Conservation (phyloP, 1,140 invertebrate species). For the Achatina immaculata region DNA sequence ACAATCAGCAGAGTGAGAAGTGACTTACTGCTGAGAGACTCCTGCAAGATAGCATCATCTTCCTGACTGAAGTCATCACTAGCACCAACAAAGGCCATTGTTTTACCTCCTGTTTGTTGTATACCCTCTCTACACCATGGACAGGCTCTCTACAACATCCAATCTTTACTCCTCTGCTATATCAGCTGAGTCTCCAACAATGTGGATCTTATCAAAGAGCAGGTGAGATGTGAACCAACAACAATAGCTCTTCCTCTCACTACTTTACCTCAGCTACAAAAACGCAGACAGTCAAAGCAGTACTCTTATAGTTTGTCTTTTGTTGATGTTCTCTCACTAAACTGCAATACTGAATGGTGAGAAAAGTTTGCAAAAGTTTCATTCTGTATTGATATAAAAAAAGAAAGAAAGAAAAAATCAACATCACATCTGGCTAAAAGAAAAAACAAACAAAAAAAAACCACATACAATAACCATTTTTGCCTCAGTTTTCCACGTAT, state of each 20-base stretch:
- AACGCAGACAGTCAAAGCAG: neutral
- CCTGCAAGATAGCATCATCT: slow-evolving; percentile 63
- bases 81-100: slow-evolving; percentile 58
- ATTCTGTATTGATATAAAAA: too few relatives aligned
- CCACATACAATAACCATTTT: too few relatives aligned
- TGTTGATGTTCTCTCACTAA: too few relatives aligned
- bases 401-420: too few relatives aligned
- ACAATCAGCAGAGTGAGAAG: too few relatives aligned
- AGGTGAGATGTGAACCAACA: neutral
- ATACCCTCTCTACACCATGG: neutral
- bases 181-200: neutral
- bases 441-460: too few relatives aligned
- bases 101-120: neutral
- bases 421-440: too few relatives aligned
- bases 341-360: too few relatives aligned
- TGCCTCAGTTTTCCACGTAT: too few relatives aligned
- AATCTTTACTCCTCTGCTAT: neutral
- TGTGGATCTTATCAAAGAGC: neutral
- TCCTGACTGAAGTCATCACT: slow-evolving; percentile 64
- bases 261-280: neutral
- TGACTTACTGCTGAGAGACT: slow-evolving; percentile 53
- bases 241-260: neutral
- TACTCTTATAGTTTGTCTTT: too few relatives aligned
- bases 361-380: too few relatives aligned
- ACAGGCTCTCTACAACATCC: neutral